These are phyloP conservation scores for Apantesis nais DNA, from an alignment of 2,888 invertebrate genomes.

Conservation along the genomic window DNA sequence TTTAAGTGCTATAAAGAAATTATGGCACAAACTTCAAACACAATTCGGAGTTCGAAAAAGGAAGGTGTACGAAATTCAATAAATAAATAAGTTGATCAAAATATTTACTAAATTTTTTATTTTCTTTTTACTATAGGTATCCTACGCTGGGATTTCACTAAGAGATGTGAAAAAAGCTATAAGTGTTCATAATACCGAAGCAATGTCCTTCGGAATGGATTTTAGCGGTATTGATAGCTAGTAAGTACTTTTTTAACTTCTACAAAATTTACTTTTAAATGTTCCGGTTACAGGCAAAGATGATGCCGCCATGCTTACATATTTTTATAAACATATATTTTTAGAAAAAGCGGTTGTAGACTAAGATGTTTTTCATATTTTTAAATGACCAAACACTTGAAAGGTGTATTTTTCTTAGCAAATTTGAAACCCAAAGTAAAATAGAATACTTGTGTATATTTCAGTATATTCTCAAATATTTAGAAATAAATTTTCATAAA, in stretches of 20 bases:
- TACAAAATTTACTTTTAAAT: background rate
- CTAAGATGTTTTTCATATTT: too few relatives aligned
- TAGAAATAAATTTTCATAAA: too few relatives aligned
- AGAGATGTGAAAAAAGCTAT: slow-evolving; percentile 53
- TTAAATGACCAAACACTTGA: too few relatives aligned
- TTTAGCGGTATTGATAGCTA: slow-evolving; percentile 61
- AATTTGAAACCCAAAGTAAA: too few relatives aligned
- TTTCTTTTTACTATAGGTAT: slow-evolving; percentile 50
- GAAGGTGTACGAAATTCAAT: background rate
- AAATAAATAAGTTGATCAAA: background rate
- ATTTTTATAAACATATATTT: background rate
- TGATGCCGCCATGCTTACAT: background rate
- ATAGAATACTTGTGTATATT: too few relatives aligned
- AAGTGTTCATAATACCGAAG: slow-evolving; percentile 22
- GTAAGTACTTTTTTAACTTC: slow-evolving; percentile 46
- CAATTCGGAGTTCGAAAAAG: background rate
- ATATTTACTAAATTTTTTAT: background rate
- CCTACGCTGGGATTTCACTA: slow-evolving; percentile 55
- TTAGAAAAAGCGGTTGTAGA: too few relatives aligned
- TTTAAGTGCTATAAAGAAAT: background rate
- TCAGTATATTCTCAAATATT: too few relatives aligned
- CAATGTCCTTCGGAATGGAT: slow-evolving; percentile 57
- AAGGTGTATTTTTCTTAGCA: too few relatives aligned
- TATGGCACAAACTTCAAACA: background rate
- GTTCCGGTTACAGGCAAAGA: background rate